Conservation (phyloP, 2,797 vertebrate species). For the Bradypus variegatus region DNA sequence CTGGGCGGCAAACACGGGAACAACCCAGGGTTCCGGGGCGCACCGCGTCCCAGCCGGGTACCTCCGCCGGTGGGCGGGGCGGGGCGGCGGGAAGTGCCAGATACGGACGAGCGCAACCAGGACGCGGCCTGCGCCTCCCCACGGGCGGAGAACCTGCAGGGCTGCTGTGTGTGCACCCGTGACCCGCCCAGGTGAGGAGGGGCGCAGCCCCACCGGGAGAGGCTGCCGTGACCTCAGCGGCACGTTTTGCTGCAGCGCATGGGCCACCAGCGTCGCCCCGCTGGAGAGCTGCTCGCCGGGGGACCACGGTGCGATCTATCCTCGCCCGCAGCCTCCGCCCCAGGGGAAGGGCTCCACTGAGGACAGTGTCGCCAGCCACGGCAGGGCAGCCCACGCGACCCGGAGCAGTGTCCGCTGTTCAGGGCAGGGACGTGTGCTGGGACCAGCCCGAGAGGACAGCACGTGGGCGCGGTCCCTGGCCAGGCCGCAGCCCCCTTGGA, state of each 20-base stretch:
- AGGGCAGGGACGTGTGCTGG: conserved; percentile 90
- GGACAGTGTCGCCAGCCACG: conserved; percentile 80
- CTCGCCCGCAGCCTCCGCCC: conserved; percentile 87
- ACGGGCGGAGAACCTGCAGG: conserved; percentile 85
- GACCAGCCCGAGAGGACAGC: conserved; percentile 82
- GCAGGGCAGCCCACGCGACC: conserved; percentile 81
- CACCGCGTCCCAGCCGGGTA: too few relatives aligned
- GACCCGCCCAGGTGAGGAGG: conserved; percentile 81
- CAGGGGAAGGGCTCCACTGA: conserved; percentile 86
- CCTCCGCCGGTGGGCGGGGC: too few relatives aligned
- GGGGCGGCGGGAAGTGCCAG: conserved; percentile 84
- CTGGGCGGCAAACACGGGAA: too few relatives aligned
- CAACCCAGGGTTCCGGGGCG: too few relatives aligned
- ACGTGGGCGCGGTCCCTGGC: conserved; percentile 82
- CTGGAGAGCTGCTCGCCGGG: conserved; percentile 92
- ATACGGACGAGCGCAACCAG: conserved; percentile 84
- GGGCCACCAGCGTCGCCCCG: conserved; percentile 89
- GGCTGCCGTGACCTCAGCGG: conserved; percentile 93
- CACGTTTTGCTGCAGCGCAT: conserved; percentile 91
- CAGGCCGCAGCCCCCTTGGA: conserved; percentile 81
- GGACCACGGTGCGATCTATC: conserved; percentile 93
- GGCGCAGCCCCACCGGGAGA: conserved; percentile 80
- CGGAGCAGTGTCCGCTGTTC: too few relatives aligned
- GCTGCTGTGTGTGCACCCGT: conserved; percentile 84
- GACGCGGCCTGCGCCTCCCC: conserved; percentile 86